A percentile compares a stretch with the other conserved stretches of the same genome.
These are phyloP conservation scores for Rhingia campestris DNA, from an alignment of 2,888 invertebrate species.

Conservation along the genomic window DNA sequence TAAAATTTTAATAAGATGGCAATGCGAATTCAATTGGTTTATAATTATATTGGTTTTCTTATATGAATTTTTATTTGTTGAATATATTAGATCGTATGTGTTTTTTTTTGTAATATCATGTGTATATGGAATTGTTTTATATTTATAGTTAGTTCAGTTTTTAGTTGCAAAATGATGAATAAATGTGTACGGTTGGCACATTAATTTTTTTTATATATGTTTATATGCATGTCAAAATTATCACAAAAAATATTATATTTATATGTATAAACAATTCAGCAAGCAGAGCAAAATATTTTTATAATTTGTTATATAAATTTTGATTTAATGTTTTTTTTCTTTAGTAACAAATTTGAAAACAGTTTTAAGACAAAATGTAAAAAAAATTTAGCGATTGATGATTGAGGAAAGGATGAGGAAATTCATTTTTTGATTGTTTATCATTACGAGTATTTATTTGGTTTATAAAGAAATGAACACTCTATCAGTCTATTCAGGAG, in stretches of 20 bases:
- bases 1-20: slow-evolving; percentile 53
- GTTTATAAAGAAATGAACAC: slow-evolving; percentile 39
- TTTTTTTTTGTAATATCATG: slow-evolving; percentile 43
- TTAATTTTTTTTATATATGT: slow-evolving; percentile 11
- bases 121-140: slow-evolving; percentile 44
- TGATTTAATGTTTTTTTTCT: slow-evolving; percentile 11
- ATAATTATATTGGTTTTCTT: slow-evolving; percentile 27
- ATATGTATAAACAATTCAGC: slow-evolving; percentile 46
- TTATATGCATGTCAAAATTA: slow-evolving; percentile 55
- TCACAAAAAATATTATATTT: slow-evolving; percentile 60
- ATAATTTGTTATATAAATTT: neutral
- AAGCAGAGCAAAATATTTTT: slow-evolving; percentile 52
- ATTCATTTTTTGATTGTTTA: slow-evolving; percentile 19
- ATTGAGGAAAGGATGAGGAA: slow-evolving; percentile 37
- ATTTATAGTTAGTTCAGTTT: slow-evolving; percentile 56
- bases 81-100: slow-evolving; percentile 37
- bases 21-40: slow-evolving; percentile 65
- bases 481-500: slow-evolving; percentile 61
- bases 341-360: slow-evolving; percentile 13
- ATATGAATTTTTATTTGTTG: slow-evolving; percentile 28
- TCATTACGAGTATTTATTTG: slow-evolving; percentile 37
- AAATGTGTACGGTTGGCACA: slow-evolving; percentile 43
- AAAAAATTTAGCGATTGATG: slow-evolving; percentile 25
- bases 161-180: slow-evolving; percentile 43
- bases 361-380: slow-evolving; percentile 5